Base-by-base conservation (phyloP, 2,797 vertebrate genomes). In the Silurus aristotelis region DNA sequence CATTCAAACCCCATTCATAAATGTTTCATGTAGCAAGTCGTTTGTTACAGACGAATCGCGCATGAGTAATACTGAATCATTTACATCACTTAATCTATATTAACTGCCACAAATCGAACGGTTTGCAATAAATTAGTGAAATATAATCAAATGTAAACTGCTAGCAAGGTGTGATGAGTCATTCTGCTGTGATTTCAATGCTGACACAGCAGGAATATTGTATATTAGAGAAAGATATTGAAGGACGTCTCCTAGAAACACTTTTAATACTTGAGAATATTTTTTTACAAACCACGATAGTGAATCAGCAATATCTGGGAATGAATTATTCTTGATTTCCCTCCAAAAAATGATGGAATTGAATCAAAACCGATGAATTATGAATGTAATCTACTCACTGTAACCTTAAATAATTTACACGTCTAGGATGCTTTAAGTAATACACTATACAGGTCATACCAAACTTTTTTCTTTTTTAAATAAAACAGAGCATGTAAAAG, bases 21-120 rank as follows among this genome's bases (percentile, higher is more conserved):
- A 75, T 55, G 48, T 67, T 81, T 81, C 64, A 55, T 14, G 25
- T 46, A n/a, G 20, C 75, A 31, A 78, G 77, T 46, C 20, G 22
- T 61, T 61, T 17, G 15, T 31, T 7, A 27, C 20, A 19, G 79
- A 55, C 6, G 64, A 81, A 10, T 81, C 9, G 5, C 31, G 63
- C 48, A 12, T 31, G n/a, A 80, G 13, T 52, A 27, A 81, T 31
- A 25, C 46, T 1, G 25, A 17, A 52, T 48, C 60, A 2, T 66
- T 78, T 31, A 43, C 58, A n/a, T 58, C 0, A 2, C 31, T n/a
- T 63, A 17, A 80, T 64, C 60, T 48, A 19, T 27, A 25, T 25
- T 1, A 64, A 25, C 25, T 48, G 1, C 0, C 25, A 27, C 14
- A 52, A 75, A 25, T 6, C 12, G 1, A n/a, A n/a, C 2, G 20